phyloP scores from a whole-genome alignment of 2,797 vertebrate genomes.

The Buceros bicornis region DNA sequence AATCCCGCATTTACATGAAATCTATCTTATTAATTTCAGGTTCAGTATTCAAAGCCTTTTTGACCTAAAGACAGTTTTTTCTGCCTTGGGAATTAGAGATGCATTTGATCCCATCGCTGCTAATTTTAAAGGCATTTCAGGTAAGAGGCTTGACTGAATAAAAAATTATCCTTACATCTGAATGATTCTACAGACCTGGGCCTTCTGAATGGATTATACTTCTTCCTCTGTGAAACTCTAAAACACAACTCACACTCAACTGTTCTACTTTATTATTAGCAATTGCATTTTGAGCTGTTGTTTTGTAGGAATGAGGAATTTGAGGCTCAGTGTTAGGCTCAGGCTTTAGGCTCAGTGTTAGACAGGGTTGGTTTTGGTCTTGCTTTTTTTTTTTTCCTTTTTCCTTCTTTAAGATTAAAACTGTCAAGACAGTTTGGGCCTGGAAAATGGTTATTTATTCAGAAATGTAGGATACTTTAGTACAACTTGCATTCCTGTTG shows the following conservation, averaged over 20 bases:
- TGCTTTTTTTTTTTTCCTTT: background rate
- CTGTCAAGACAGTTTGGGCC: background rate
- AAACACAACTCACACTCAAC: background rate
- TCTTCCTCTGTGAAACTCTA: background rate
- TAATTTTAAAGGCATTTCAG: slow-evolving; percentile 92
- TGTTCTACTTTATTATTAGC: background rate
- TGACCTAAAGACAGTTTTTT: slow-evolving; percentile 87
- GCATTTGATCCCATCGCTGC: slow-evolving; percentile 87
- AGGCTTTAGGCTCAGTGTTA: too few species aligned
- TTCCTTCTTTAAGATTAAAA: background rate
- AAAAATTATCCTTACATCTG: background rate
- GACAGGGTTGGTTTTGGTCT: background rate
- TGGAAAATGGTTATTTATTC: background rate
- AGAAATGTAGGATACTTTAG: background rate
- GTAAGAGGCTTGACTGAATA: slow-evolving; percentile 75
- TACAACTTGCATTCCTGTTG: background rate
- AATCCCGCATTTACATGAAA: slow-evolving; percentile 6
- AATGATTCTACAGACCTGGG: background rate
- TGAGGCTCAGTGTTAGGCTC: background rate
- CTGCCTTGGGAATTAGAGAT: slow-evolving; percentile 87
- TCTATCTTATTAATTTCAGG: slow-evolving; percentile 76
- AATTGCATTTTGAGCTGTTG: background rate
- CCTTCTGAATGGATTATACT: background rate
- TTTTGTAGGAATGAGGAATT: background rate
- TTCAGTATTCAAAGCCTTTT: slow-evolving; percentile 90